Evolutionary conservation across 2,113 vertebrate species (phyloP).

Genomic region (Phaethon lepturus): DNA sequence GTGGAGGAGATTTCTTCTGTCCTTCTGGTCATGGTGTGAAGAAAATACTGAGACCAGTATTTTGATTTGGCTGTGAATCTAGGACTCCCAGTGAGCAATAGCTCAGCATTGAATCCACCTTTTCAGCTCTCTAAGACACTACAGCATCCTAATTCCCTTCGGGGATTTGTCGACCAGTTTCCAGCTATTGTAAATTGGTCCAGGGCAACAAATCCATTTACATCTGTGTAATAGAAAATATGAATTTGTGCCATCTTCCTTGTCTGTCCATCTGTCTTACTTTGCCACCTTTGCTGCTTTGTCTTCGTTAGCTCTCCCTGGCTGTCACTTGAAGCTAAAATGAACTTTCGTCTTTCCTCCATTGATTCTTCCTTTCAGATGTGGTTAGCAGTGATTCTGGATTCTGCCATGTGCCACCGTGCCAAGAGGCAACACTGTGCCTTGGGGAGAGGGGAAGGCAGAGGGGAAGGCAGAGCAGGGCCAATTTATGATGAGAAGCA

Average conservation of each 20-base stretch:
- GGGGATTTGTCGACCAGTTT: not conserved
- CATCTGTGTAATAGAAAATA: not conserved
- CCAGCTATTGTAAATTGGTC: not conserved
- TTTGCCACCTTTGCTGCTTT: constrained; percentile 15
- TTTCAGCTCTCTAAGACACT: not conserved
- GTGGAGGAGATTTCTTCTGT: not conserved
- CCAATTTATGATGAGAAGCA: not conserved
- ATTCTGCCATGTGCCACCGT: not conserved
- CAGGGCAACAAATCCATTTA: constrained; percentile 13
- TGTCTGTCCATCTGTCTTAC: not conserved
- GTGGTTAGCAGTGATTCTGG: not conserved
- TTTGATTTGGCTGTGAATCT: not conserved
- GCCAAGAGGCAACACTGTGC: not conserved
- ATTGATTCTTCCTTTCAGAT: constrained; percentile 25
- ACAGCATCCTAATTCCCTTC: not conserved
- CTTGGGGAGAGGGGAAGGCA: not conserved
- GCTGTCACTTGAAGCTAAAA: not conserved
- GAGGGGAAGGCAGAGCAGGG: not conserved
- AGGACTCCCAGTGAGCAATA: not conserved
- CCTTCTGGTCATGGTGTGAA: not conserved
- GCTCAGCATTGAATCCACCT: not conserved
- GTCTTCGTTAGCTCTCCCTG: not conserved
- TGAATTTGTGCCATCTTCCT: not conserved
- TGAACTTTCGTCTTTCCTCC: not conserved
- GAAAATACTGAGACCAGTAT: not conserved